Conservation (phyloP, 2,113 vertebrate species). For the Hyperoodon ampullatus region DNA sequence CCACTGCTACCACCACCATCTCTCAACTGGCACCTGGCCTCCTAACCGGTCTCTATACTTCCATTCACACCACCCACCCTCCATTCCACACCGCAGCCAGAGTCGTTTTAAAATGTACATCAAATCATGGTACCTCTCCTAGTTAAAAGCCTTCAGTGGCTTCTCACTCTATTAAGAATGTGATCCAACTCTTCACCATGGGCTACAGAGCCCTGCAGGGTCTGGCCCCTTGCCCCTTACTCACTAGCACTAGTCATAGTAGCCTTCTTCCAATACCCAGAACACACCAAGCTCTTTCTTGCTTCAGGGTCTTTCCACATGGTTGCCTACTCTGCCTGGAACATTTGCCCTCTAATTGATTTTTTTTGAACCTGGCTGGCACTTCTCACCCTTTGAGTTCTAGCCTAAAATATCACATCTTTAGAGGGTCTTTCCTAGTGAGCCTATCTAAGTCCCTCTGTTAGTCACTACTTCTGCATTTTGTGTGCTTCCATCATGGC, state of each 20-base stretch:
- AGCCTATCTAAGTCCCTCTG: not conserved
- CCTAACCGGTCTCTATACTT: not conserved
- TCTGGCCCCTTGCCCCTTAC: not conserved
- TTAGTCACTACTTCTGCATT: not conserved
- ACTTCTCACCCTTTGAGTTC: constrained; percentile 25
- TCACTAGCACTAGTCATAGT: not conserved
- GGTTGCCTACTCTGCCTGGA: not conserved
- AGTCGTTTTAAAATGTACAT: constrained; percentile 12
- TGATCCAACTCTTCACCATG: not conserved
- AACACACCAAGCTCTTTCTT: not conserved
- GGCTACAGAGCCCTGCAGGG: not conserved
- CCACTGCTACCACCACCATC: not conserved
- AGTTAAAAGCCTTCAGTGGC: constrained; percentile 30
- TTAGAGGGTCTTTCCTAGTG: not conserved
- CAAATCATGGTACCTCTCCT: not conserved
- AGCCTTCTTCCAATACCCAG: not conserved
- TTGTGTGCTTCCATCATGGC: not conserved
- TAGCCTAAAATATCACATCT: constrained; percentile 27
- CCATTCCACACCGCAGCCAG: not conserved
- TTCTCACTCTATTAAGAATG: constrained; percentile 24
- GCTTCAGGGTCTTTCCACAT: not conserved
- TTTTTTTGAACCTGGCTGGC: not conserved
- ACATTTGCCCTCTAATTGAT: not conserved
- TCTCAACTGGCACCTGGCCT: not conserved
- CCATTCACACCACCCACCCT: not conserved